phyloP scores from a whole-genome alignment of 2,113 vertebrate genomes.

The Odocoileus virginianus region DNA sequence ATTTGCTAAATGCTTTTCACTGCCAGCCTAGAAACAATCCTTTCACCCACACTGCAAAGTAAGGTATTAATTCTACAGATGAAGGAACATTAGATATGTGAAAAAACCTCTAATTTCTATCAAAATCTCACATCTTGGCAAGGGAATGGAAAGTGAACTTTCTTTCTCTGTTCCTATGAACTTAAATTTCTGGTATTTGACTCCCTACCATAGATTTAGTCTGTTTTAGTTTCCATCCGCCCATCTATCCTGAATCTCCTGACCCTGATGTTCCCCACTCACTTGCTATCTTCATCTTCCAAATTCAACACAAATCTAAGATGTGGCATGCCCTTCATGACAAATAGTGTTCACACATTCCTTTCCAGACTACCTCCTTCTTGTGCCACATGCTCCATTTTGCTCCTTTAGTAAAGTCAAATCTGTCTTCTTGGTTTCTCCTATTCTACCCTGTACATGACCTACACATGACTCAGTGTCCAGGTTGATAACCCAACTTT shows the following conservation, averaged over 20 bases:
- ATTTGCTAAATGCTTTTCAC: not conserved
- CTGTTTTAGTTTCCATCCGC: not conserved
- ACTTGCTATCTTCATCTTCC: not conserved
- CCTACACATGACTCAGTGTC: not conserved
- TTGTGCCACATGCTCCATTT: not conserved
- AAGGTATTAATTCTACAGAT: not conserved
- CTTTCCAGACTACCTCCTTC: not conserved
- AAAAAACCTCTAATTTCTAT: not conserved
- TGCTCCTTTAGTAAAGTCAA: not conserved
- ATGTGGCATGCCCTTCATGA: not conserved
- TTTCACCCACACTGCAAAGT: not conserved
- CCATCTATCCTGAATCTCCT: not conserved
- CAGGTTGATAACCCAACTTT: not conserved
- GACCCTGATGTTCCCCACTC: not conserved
- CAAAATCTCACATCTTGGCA: not conserved
- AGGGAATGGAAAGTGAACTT: not conserved
- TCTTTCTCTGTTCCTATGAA: not conserved
- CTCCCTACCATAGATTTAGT: not conserved
- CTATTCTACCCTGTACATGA: not conserved
- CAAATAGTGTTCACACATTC: not conserved
- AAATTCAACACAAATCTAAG: not conserved
- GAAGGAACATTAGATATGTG: not conserved
- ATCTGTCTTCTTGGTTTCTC: not conserved
- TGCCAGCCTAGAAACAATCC: not conserved
- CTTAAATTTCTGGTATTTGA: not conserved